Evolutionary conservation across 2,888 invertebrate genomes (phyloP).

Genomic region (Gisinianus flammeolus): DNA sequence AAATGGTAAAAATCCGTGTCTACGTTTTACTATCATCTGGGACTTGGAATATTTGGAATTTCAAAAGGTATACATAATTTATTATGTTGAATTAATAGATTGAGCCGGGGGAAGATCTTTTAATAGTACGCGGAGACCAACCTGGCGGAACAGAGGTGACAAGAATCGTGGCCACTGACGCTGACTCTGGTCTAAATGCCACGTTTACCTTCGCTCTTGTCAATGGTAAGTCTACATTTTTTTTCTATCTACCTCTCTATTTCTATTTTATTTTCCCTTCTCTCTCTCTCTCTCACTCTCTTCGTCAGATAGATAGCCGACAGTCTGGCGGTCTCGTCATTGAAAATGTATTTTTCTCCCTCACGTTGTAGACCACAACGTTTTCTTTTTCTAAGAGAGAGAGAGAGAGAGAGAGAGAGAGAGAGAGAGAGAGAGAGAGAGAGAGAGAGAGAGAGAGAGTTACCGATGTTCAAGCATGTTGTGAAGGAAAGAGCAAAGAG

Average conservation of each 20-base stretch:
- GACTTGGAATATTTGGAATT: too few relatives aligned
- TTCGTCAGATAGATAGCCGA: constrained; percentile 29
- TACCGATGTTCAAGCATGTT: constrained; percentile 26
- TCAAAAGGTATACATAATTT: too few relatives aligned
- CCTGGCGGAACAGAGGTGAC: constrained; percentile 88
- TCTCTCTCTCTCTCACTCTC: constrained; percentile 5
- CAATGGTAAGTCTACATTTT: constrained; percentile 67
- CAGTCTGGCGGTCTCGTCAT: constrained; percentile 41
- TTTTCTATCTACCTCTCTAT: constrained; percentile 2
- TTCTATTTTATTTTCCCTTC: not conserved
- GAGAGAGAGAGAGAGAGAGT: constrained; percentile 4
- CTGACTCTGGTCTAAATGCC: constrained; percentile 87
- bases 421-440: not conserved
- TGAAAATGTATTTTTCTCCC: constrained; percentile 31
- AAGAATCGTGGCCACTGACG: constrained; percentile 79
- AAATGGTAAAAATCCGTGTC: too few relatives aligned
- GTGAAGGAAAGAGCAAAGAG: constrained; percentile 30
- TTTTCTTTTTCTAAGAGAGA: not conserved
- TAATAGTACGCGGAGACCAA: constrained; percentile 88
- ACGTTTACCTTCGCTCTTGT: constrained; percentile 84
- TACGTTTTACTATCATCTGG: too few relatives aligned
- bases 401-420: not conserved
- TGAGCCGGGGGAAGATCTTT: constrained; percentile 86
- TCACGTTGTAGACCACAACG: constrained; percentile 6
- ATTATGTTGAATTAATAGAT: constrained; percentile 39